A percentile compares a stretch with the other conserved stretches of the same genome.
Evolutionary conservation across 2,888 invertebrate genomes (phyloP).

Genomic region (Drosophila nr. fundita): DNA sequence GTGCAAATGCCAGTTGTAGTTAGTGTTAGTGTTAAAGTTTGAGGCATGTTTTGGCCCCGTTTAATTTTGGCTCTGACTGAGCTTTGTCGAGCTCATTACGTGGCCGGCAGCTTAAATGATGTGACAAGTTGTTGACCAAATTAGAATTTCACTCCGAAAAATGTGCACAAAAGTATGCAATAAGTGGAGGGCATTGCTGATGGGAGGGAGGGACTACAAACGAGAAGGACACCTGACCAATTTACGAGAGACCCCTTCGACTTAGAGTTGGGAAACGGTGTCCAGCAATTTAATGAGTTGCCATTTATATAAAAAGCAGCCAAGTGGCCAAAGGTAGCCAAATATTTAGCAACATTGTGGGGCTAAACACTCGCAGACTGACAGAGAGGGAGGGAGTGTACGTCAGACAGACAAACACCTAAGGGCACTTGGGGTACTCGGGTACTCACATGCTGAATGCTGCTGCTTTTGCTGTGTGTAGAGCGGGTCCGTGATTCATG

Average conservation of each 20-base stretch:
- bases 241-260: constrained; percentile 56
- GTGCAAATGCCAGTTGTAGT: constrained; percentile 61
- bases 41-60: constrained; percentile 26
- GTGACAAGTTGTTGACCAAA: constrained; percentile 72
- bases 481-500: constrained; percentile 78
- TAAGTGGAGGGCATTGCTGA: neutral
- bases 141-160: constrained; percentile 61
- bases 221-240: constrained; percentile 58
- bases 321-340: constrained; percentile 73
- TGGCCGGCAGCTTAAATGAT: constrained; percentile 73
- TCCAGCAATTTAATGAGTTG: constrained; percentile 80
- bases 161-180: constrained; percentile 42
- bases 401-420: constrained; percentile 31
- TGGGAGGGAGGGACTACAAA: neutral
- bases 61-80: constrained; percentile 46
- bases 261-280: constrained; percentile 53
- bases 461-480: constrained; percentile 22
- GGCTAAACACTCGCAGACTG: constrained; percentile 23
- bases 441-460: constrained; percentile 48
- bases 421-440: constrained; percentile 40
- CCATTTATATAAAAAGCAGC: constrained; percentile 74
- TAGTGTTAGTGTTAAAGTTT: constrained; percentile 27
- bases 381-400: neutral
- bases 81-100: constrained; percentile 74
- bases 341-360: constrained; percentile 75